Evolutionary conservation across 2,888 invertebrate genomes (phyloP).

Genomic region (Endotricha flammealis): DNA sequence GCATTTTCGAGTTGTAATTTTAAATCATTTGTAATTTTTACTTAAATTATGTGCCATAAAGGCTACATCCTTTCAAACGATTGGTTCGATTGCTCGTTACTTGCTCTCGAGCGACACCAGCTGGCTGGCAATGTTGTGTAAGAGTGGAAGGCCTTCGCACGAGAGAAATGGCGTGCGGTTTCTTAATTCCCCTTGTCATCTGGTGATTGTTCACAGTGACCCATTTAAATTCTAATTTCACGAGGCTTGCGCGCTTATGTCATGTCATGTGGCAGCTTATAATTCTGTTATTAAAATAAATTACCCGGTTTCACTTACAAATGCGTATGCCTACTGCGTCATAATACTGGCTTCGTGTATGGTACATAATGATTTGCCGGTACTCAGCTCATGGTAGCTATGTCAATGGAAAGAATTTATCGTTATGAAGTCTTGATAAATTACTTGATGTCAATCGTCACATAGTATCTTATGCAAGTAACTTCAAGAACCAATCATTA

Average conservation of each 20-base stretch:
- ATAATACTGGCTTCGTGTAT: too few species aligned
- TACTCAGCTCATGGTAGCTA: too few species aligned
- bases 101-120: constrained; percentile 37
- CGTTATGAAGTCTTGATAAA: too few species aligned
- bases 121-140: constrained; percentile 48
- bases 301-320: constrained; percentile 16
- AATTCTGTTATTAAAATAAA: constrained; percentile 27
- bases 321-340: constrained; percentile 11
- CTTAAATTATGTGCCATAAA: too few species aligned
- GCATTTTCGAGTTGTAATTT: too few species aligned
- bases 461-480: too few species aligned
- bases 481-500: too few species aligned
- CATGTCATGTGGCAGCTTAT: constrained; percentile 18
- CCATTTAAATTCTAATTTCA: constrained; percentile 44
- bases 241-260: constrained; percentile 28
- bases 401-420: too few species aligned
- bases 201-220: constrained; percentile 46
- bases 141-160: constrained; percentile 65
- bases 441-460: too few species aligned
- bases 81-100: constrained; percentile 22
- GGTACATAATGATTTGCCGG: too few species aligned
- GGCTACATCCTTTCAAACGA: constrained; percentile 22
- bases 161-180: constrained; percentile 67
- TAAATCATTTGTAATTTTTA: too few species aligned
- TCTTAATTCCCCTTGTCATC: constrained; percentile 61